Percentiles rank a stretch among this genome's conserved stretches.
phyloP scores from a whole-genome alignment of 1,140 invertebrate species.

The Hylaeus anthracinus region DNA sequence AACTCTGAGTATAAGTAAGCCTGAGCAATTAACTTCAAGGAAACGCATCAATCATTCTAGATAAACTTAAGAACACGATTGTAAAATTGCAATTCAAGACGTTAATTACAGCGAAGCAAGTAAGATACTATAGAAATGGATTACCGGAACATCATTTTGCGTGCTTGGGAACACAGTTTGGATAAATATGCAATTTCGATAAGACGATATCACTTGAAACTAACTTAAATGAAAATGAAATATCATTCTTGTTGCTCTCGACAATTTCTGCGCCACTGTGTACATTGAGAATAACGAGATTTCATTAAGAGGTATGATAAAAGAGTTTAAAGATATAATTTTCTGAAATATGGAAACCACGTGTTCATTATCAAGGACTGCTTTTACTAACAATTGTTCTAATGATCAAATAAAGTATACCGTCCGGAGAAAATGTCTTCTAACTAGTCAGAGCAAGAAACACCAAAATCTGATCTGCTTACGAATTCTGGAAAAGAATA shows the following conservation, averaged over 20 bases:
- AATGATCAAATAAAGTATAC: too few relatives aligned
- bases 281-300: too few relatives aligned
- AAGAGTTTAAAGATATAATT: too few relatives aligned
- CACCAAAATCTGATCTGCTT: too few relatives aligned
- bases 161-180: not conserved
- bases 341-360: too few relatives aligned
- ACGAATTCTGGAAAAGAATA: not conserved
- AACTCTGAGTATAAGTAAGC: not conserved
- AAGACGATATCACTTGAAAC: not conserved
- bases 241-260: not conserved
- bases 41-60: slow-evolving; percentile 42
- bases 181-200: slow-evolving; percentile 4
- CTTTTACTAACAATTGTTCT: too few relatives aligned
- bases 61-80: slow-evolving; percentile 42
- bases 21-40: slow-evolving; percentile 1
- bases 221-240: too few relatives aligned
- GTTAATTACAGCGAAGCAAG: slow-evolving; percentile 32
- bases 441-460: too few relatives aligned
- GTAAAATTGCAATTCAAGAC: slow-evolving; percentile 35
- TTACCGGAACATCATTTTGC: slow-evolving; percentile 27
- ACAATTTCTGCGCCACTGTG: not conserved
- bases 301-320: too few relatives aligned
- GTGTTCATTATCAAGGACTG: too few relatives aligned
- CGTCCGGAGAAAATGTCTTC: too few relatives aligned
- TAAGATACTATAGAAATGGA: slow-evolving; percentile 16